Evolutionary conservation across 2,888 invertebrate species (phyloP).

Genomic region (Mellilla xanthometata): DNA sequence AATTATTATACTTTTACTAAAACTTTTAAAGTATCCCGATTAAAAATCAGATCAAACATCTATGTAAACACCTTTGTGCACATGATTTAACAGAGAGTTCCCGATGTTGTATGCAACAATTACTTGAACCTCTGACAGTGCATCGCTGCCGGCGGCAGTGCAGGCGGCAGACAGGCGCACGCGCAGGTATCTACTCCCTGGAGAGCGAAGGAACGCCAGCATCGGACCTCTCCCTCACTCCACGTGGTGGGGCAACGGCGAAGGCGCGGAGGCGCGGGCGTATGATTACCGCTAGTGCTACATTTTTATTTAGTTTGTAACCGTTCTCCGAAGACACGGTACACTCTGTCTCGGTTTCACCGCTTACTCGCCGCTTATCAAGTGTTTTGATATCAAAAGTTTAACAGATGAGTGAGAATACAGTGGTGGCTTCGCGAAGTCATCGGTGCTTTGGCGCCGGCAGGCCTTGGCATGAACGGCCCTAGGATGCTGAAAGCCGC

Average conservation of each 20-base stretch:
- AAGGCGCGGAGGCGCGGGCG: slow-evolving; percentile 62
- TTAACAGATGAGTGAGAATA: slow-evolving; percentile 76
- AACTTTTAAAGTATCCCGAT: not conserved
- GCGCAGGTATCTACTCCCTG: slow-evolving; percentile 75
- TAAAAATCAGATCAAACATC: slow-evolving; percentile 23
- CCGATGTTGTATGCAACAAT: slow-evolving; percentile 60
- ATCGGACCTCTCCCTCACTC: slow-evolving; percentile 55
- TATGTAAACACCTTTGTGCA: slow-evolving; percentile 34
- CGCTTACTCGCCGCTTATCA: slow-evolving; percentile 50
- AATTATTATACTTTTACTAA: too few relatives aligned
- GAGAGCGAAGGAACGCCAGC: slow-evolving; percentile 38
- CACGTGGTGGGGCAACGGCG: slow-evolving; percentile 69
- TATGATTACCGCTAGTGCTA: slow-evolving; percentile 76
- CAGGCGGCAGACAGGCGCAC: slow-evolving; percentile 67
- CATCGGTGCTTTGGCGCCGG: slow-evolving; percentile 66
- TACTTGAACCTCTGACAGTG: slow-evolving; percentile 77
- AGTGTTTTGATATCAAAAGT: slow-evolving; percentile 66
- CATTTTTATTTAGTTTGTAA: slow-evolving; percentile 82
- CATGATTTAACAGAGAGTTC: slow-evolving; percentile 41
- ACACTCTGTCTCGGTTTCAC: slow-evolving; percentile 38
- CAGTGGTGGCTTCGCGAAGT: slow-evolving; percentile 55
- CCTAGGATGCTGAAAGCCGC: slow-evolving; percentile 74
- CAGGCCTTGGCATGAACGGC: slow-evolving; percentile 70
- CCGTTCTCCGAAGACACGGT: slow-evolving; percentile 59
- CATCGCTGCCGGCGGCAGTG: slow-evolving; percentile 66